A percentile compares a stretch with the other conserved stretches of the same genome.
phyloP scores from a whole-genome alignment of 2,113 vertebrate species.

The Drymodes brunneopygia region DNA sequence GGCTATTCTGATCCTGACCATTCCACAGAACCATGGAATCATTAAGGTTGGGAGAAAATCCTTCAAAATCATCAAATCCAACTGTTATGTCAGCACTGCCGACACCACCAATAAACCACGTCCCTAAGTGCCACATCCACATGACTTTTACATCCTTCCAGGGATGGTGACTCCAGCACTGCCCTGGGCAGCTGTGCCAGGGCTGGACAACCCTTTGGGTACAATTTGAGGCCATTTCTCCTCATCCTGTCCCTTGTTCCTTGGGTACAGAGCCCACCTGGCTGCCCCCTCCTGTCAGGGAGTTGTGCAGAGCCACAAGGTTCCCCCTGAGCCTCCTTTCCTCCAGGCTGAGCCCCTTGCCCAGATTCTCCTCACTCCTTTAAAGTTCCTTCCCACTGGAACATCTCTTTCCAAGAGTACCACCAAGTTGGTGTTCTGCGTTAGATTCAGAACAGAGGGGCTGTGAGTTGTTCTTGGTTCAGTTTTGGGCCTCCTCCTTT shows the following conservation, averaged over 20 bases:
- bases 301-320: background rate
- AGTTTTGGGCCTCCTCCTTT: background rate
- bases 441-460: background rate
- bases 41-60: background rate
- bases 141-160: accelerated
- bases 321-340: background rate
- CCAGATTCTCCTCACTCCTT: background rate
- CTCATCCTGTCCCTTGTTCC: background rate
- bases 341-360: background rate
- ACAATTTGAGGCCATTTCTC: background rate
- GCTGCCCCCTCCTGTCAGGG: background rate
- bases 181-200: background rate
- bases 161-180: background rate
- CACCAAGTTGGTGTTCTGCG: background rate
- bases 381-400: background rate
- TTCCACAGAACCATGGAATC: background rate
- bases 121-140: background rate
- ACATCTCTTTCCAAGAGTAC: accelerated
- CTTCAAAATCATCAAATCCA: background rate
- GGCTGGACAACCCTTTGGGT: background rate
- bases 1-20: background rate
- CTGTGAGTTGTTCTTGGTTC: accelerated
- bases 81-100: background rate
- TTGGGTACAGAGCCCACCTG: background rate
- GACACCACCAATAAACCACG: background rate